phyloP scores from a whole-genome alignment of 2,113 vertebrate genomes.

The Eretmochelys imbricata region DNA sequence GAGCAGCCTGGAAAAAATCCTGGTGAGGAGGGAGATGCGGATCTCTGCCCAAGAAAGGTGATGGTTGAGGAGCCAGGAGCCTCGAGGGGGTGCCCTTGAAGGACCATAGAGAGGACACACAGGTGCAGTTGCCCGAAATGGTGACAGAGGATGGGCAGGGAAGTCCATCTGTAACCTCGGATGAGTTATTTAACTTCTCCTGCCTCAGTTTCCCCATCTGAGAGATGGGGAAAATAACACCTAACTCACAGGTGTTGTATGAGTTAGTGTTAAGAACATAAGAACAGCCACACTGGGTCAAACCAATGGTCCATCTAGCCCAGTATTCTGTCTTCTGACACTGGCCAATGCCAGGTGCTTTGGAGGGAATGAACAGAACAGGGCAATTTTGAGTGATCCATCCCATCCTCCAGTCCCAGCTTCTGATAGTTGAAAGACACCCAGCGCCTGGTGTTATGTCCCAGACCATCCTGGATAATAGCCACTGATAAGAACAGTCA shows the following conservation, averaged over 20 bases:
- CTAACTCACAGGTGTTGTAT: background rate
- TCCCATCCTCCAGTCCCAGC: background rate
- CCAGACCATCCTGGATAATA: background rate
- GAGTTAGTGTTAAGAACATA: background rate
- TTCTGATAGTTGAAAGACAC: background rate
- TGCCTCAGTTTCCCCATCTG: conserved; percentile 14
- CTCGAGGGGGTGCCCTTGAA: background rate
- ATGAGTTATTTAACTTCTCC: background rate
- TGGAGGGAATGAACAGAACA: background rate
- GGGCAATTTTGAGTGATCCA: background rate
- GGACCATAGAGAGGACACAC: background rate
- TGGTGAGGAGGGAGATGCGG: background rate
- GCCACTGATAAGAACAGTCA: background rate
- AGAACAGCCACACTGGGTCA: background rate
- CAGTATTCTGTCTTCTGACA: background rate
- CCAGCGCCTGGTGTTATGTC: background rate
- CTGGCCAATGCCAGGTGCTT: background rate
- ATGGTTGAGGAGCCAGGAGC: background rate
- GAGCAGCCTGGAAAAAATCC: background rate
- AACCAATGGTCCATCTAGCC: background rate
- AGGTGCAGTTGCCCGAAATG: background rate
- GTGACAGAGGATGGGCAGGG: background rate
- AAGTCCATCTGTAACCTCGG: background rate
- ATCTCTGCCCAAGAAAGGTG: background rate
- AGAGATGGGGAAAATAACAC: background rate